These are phyloP conservation scores for Solen grandis DNA, from an alignment of 1,140 invertebrate species.

Conservation along the genomic window DNA sequence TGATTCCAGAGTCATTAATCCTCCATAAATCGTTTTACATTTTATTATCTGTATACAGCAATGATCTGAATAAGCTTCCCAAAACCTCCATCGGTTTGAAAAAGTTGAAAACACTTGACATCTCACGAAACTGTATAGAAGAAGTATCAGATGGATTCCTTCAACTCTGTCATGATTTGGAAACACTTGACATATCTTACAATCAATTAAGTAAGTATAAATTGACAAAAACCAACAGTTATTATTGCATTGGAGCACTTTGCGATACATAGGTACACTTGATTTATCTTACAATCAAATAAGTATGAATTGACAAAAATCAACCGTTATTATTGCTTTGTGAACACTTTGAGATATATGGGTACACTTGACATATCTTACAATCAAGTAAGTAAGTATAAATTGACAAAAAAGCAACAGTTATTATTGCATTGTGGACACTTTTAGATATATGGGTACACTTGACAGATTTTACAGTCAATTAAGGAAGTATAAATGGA, in stretches of 20 bases:
- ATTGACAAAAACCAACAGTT: neutral
- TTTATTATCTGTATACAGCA: too few species aligned
- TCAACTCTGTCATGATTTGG: conserved; percentile 4
- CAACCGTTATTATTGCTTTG: too few species aligned
- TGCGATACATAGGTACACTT: too few species aligned
- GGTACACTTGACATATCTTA: conserved; percentile 36
- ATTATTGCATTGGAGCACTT: neutral
- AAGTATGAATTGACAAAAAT: too few species aligned
- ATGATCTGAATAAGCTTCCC: conserved; percentile 23
- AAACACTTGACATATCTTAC: conserved; percentile 36
- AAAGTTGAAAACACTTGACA: conserved; percentile 14
- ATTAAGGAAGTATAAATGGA: too few species aligned
- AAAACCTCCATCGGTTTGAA: conserved; percentile 9
- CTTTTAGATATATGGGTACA: too few species aligned
- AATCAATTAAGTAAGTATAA: conserved; percentile 31
- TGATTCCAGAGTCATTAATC: too few species aligned
- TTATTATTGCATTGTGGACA: neutral
- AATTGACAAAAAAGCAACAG: neutral
- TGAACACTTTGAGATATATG: too few species aligned
- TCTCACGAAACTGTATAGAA: conserved; percentile 40
- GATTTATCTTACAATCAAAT: too few species aligned
- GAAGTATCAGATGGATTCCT: conserved; percentile 23
- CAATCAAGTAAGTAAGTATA: conserved; percentile 34
- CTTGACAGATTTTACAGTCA: too few species aligned
- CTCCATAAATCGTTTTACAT: too few species aligned